Conservation (phyloP, 30 jellyfish, hydroid and myxozoan genomes). For the Cassiopea xamachana region DNA sequence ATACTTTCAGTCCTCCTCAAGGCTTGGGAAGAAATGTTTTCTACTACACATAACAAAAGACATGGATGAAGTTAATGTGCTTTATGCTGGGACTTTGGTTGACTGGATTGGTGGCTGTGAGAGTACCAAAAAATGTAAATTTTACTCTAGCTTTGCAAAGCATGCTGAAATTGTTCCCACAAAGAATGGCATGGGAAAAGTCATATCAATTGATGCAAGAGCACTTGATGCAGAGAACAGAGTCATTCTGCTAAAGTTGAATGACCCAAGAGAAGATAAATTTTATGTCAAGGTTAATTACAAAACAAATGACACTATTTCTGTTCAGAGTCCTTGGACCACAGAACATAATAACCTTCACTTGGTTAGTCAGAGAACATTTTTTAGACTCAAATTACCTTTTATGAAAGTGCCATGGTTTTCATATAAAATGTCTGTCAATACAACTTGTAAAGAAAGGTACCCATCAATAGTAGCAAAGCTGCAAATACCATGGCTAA, state of each 20-base stretch:
- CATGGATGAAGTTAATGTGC: not conserved
- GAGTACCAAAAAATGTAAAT: not conserved
- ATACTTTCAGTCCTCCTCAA: not conserved
- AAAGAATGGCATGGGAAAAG: slow-evolving; percentile 17
- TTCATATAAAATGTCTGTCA: slow-evolving; percentile 15
- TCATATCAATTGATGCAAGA: slow-evolving; percentile 1
- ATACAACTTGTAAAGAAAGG: slow-evolving; percentile 6
- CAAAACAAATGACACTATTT: not conserved
- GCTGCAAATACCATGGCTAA: slow-evolving; percentile 68
- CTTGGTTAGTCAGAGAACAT: slow-evolving; percentile 7
- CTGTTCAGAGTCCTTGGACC: not conserved
- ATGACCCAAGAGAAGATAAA: slow-evolving; percentile 7
- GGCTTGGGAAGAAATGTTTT: not conserved
- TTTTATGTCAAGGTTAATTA: not conserved
- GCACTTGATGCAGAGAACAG: not conserved
- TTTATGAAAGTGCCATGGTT: slow-evolving; percentile 66
- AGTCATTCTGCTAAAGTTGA: not conserved
- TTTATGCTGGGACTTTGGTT: slow-evolving; percentile 16
- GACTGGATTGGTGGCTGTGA: slow-evolving; percentile 59
- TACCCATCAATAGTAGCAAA: slow-evolving; percentile 18
- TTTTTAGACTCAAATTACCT: slow-evolving; percentile 32
- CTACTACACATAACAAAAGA: not conserved
- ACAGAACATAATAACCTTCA: not conserved
- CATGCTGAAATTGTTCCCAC: slow-evolving; percentile 31
- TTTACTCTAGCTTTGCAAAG: slow-evolving; percentile 5